Base-by-base conservation (phyloP, 2,113 vertebrate species). In the Romanogobio albipinnatus region DNA sequence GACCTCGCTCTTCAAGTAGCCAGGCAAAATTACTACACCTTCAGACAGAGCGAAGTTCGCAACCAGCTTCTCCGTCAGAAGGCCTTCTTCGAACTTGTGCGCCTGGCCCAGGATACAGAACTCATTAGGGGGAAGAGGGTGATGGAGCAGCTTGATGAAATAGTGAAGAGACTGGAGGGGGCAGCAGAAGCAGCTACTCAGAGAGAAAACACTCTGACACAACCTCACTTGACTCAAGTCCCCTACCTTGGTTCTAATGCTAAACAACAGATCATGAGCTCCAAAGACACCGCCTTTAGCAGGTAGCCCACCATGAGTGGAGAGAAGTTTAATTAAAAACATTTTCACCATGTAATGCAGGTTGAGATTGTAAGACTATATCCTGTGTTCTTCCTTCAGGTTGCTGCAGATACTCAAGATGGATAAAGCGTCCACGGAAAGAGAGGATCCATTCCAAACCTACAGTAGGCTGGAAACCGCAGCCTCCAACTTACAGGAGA, bases 51-150 rank as follows among this genome's bases (percentile, higher is more conserved):
- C 80, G 92, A 96, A 87, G 92, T 98, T 79, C 92, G 93, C 24
- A 93, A 93, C 88, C 95, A 96, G 86, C 90, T 99, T 29, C 91
- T 97, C 79, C 95, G 93, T 58, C 98, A 98, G 88, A 98, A 96
- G 86, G 94, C 95, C 1, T 97, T 95, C 3, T 97, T 97, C 89
- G 97, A 99, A 33, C 90, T 99, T 86, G 84, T 99, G 56, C 95
- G 93, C 51, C 87, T 98, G 81, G 94, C 92, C 45, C 97, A 91
- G 90, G 94, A 97, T 90, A 90, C 95, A 84, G 97, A 99, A 89
- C 85, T 96, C 71, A 95, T 92, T 83, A 94, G 90, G 45, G 95
- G 95, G 58, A 90, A 86, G 88, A 92, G 81, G 1, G 87, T 94
- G 66, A 78, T 89, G 81, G 83, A 77, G 70, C 94, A 94, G 0